Evolutionary conservation across 2,888 invertebrate species (phyloP), one percentile per base, ranked within the genome.

Genomic region (Acanthococcus lagerstroemiae): DNA sequence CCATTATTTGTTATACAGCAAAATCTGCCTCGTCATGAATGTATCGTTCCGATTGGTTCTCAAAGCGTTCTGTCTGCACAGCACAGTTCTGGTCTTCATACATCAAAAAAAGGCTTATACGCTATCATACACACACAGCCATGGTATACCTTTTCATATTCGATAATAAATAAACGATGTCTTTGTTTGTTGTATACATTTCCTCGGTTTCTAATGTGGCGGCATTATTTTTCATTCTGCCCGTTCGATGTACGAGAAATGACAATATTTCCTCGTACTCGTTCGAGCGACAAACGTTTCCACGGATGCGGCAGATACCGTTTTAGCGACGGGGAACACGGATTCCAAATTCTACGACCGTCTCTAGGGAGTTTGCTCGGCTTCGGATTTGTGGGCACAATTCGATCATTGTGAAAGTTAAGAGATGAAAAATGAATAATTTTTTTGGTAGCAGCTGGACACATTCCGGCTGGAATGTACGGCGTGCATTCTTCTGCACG

Each of bases 1-100:
- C 61, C 61, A 61, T 61, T 61, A 61, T 61, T 61, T 17, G 37
- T n/a, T n/a, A n/a, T n/a, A n/a, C n/a, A n/a, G n/a, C 17, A n/a
- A 61, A 54, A 22, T 61, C 48, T 37, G 61, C 61, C 48, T 7
- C 27, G 61, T 61, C 61, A 61, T 52, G 61, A 52, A 61, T 61
- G 24, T 61, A 61, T 61, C 61, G 61, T 61, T 61, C 21, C 22
- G 50, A 55, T 48, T 54, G 61, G 52, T 60, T 60, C 30, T 48
- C 19, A 48, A 26, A 60, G 52, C 50, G 21, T 46, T 24, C 15
- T 27, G 24, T 24, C 15, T 24, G 15, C 27, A 58, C 15, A 57
- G 24, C 12, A 24, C 44, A 15, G 2, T 2, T 58, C 58, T 45
- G 46, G 46, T 19, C 4, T 45, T 17, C 46, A 12, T 45, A n/a